Evolutionary conservation across 1,140 invertebrate genomes (phyloP).

Genomic region (Nomia melanderi): DNA sequence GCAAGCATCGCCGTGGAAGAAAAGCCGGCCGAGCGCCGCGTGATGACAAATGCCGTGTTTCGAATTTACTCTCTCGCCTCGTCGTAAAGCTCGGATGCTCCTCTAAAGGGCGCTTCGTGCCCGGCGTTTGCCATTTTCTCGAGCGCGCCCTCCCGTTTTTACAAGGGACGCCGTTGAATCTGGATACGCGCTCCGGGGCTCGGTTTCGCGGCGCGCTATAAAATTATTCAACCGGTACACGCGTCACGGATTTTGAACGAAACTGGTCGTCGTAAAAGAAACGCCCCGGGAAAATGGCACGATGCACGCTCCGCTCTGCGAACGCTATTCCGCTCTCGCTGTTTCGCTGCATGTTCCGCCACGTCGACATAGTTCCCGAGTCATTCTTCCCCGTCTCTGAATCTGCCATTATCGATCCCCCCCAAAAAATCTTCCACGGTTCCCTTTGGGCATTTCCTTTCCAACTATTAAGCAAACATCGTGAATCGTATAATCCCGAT

Average conservation of each 20-base stretch:
- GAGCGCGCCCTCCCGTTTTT: slow-evolving; percentile 25
- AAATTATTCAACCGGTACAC: slow-evolving; percentile 42
- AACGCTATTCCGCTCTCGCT: background rate
- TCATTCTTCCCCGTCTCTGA: background rate
- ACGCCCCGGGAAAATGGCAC: background rate
- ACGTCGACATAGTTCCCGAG: background rate
- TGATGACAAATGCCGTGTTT: background rate
- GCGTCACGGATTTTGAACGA: slow-evolving; percentile 31
- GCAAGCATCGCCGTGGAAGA: too few species aligned
- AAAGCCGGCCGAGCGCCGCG: too few species aligned
- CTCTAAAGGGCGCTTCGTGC: slow-evolving; percentile 11
- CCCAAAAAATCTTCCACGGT: background rate
- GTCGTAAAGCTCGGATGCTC: slow-evolving; percentile 24
- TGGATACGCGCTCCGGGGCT: slow-evolving; percentile 5
- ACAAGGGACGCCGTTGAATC: slow-evolving; percentile 28
- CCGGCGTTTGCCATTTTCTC: slow-evolving; percentile 16
- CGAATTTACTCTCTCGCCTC: slow-evolving; percentile 28
- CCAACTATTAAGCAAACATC: too few species aligned
- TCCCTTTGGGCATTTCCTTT: too few species aligned
- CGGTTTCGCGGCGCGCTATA: slow-evolving; percentile 15
- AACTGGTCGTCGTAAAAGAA: slow-evolving; percentile 26
- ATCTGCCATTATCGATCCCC: background rate
- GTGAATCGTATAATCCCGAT: too few species aligned
- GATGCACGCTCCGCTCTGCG: background rate
- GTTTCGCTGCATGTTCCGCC: background rate